phyloP scores from a whole-genome alignment of 2,113 vertebrate genomes.

The Cranoglanis bouderius region DNA sequence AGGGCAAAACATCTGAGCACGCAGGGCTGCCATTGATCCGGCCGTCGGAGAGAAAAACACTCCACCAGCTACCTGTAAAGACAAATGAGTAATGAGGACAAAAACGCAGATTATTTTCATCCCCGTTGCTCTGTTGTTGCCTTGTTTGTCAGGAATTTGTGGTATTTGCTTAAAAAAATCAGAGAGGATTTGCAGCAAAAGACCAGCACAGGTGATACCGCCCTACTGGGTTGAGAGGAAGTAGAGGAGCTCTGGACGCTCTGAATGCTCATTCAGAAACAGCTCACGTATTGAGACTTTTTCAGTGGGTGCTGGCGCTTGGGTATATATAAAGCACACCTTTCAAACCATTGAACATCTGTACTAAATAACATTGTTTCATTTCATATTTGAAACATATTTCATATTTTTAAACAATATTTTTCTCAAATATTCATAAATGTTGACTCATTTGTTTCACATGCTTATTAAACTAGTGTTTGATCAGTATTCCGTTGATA shows the following conservation, averaged over 20 bases:
- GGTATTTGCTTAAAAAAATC: conserved; percentile 25
- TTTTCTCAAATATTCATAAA: background rate
- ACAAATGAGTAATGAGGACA: conserved; percentile 8
- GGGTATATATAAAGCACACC: background rate
- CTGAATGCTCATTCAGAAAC: background rate
- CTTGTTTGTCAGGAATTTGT: conserved; percentile 2
- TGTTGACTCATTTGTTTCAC: background rate
- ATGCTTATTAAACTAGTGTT: background rate
- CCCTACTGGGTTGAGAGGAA: background rate
- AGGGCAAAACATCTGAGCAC: conserved; percentile 8
- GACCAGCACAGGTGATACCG: background rate
- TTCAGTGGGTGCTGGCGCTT: background rate
- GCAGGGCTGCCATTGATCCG: conserved; percentile 33
- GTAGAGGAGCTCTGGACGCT: background rate
- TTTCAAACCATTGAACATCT: background rate
- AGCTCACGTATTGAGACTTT: background rate
- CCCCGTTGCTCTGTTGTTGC: background rate
- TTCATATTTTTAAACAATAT: too few species aligned
- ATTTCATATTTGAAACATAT: background rate
- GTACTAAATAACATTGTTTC: background rate
- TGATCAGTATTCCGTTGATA: background rate
- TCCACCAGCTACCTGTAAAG: background rate
- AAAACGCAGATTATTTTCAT: background rate
- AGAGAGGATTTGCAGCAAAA: background rate
- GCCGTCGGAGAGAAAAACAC: background rate